Evolutionary conservation across 2,113 vertebrate species (phyloP).

Genomic region (Tenebrosternarchus preto): DNA sequence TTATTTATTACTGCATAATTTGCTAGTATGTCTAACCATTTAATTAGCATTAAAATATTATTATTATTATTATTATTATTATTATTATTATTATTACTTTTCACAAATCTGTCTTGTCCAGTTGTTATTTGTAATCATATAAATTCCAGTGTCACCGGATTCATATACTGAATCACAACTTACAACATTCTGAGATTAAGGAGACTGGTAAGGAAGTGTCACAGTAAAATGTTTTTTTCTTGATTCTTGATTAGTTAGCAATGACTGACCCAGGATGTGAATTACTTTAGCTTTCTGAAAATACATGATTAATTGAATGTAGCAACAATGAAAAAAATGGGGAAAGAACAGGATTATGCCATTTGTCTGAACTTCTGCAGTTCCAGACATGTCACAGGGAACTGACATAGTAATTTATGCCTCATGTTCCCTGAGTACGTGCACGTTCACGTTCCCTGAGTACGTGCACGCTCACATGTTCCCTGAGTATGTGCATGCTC

Average conservation of each 20-base stretch:
- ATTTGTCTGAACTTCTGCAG: not conserved
- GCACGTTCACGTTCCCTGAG: not conserved
- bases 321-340: not conserved
- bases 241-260: not conserved
- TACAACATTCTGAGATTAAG: too few species aligned
- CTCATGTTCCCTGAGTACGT: slow-evolving; percentile 6
- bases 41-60: too few species aligned
- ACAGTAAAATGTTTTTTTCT: too few species aligned
- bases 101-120: too few species aligned
- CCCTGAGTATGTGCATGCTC: slow-evolving; percentile 10
- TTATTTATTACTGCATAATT: not conserved
- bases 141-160: too few species aligned
- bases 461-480: slow-evolving; percentile 6
- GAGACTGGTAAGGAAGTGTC: too few species aligned
- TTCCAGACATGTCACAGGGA: too few species aligned
- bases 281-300: not conserved
- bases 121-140: too few species aligned
- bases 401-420: not conserved
- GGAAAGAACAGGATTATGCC: slow-evolving; percentile 9
- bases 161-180: too few species aligned
- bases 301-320: not conserved
- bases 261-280: not conserved
- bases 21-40: too few species aligned
- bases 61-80: too few species aligned
- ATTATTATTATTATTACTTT: too few species aligned